phyloP scores from a whole-genome alignment of 2,888 invertebrate genomes.

The Thera obeliscata region DNA sequence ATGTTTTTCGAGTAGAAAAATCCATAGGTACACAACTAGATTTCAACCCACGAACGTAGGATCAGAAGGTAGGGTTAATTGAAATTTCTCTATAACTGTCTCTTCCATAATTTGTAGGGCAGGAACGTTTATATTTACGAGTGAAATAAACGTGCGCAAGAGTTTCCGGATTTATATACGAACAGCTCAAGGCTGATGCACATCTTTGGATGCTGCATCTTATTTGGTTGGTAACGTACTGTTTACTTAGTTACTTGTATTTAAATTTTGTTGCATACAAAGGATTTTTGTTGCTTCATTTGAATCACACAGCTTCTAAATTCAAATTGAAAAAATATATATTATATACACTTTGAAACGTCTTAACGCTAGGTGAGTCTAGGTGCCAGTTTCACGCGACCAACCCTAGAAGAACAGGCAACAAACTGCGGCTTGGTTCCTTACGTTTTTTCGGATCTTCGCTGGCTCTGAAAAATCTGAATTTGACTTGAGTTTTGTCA shows the following conservation, averaged over 20 bases:
- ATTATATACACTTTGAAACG: too few relatives aligned
- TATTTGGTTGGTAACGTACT: slow-evolving; percentile 22
- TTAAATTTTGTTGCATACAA: not conserved
- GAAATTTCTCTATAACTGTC: slow-evolving; percentile 19
- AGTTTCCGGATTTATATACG: slow-evolving; percentile 66
- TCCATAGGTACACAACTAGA: not conserved
- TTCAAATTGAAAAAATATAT: too few relatives aligned
- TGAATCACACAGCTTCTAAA: not conserved
- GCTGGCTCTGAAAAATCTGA: too few relatives aligned
- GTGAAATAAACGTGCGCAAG: slow-evolving; percentile 60
- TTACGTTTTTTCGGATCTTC: too few relatives aligned
- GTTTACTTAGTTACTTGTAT: slow-evolving; percentile 17
- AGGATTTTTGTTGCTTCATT: not conserved
- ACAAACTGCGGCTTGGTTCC: too few relatives aligned
- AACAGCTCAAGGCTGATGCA: slow-evolving; percentile 54
- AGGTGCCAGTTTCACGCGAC: too few relatives aligned
- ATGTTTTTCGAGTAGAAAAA: too few relatives aligned
- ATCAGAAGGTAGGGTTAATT: too few relatives aligned
- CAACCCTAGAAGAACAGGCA: too few relatives aligned
- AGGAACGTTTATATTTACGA: slow-evolving; percentile 62
- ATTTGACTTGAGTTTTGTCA: too few relatives aligned
- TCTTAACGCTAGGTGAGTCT: too few relatives aligned
- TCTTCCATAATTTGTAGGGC: slow-evolving; percentile 46
- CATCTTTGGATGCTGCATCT: slow-evolving; percentile 33
- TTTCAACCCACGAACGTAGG: too few relatives aligned